Evolutionary conservation across 2,113 vertebrate genomes (phyloP), one percentile per base, ranked within the genome.

Genomic region (Bungarus multicinctus): DNA sequence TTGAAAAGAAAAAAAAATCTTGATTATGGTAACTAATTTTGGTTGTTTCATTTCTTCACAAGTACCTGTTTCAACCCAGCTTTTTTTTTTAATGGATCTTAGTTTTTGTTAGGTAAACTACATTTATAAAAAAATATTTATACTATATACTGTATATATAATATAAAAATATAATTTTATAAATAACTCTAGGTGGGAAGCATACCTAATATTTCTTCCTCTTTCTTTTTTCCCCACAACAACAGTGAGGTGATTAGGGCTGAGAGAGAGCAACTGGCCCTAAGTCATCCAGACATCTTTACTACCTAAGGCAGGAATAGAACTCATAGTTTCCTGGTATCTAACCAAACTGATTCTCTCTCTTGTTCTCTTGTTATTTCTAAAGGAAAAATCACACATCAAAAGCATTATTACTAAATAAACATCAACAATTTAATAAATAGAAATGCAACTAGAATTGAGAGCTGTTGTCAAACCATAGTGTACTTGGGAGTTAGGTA

Each of bases 11-110:
- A 58, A 60, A 58, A 57, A 58, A 90, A 12, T 54, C 18, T 69
- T 92, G 64, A 87, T 94, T 91, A 85, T 5, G 91, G 91, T 90
- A 94, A 94, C 92, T 94, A 93, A 45, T 93, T 93, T 92, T 94
- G 89, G 2, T 39, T 94, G 1, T 91, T 58, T 6, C 87, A 52
- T 16, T 43, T 91, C 25, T 43, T 87, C 10, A 93, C 39, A 93
- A 92, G 93, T 45, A 30, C 43, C 64, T 89, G 6, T 43, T n/a
- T 8, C 58, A 0, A 0, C 0, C 8, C 34, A 0, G 92, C 6
- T 5, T 90, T 93, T 5, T 93, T 5, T 5, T 90, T 93, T 5
- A 1, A 30, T 12, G 0, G 86, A 92, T 95, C 45, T 85, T 45
- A 69, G 57, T 60, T 60, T 60, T 60, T 30, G 25, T 60, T 30